Percentiles rank a stretch among this genome's conserved stretches.
Evolutionary conservation across 2,888 invertebrate genomes (phyloP).

Genomic region (Caenorhabditis zanzibari): DNA sequence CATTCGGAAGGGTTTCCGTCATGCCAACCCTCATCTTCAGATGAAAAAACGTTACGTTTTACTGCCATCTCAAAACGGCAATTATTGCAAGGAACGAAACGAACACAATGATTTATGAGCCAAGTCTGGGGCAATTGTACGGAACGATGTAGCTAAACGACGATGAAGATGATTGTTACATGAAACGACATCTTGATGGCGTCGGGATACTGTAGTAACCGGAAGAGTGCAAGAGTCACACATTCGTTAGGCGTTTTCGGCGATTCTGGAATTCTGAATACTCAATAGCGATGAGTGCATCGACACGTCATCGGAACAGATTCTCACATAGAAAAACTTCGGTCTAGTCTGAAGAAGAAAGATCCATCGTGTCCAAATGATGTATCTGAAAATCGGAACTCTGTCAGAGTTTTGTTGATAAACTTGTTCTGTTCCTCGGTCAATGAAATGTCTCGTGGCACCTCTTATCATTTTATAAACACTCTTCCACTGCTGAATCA

Average conservation of each 20-base stretch:
- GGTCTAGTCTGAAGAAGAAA: not conserved
- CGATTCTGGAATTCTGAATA: slow-evolving; percentile 19
- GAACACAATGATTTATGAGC: slow-evolving; percentile 44
- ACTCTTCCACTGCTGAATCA: not conserved
- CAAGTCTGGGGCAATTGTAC: slow-evolving; percentile 14
- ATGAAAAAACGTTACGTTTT: slow-evolving; percentile 33
- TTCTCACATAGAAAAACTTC: not conserved
- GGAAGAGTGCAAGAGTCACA: slow-evolving; percentile 9
- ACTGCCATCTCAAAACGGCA: slow-evolving; percentile 22
- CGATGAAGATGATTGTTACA: slow-evolving; percentile 30
- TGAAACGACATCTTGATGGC: slow-evolving; percentile 28
- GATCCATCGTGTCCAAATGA: too few relatives aligned
- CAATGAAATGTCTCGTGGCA: not conserved
- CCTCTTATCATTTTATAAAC: too few relatives aligned
- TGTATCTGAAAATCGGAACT: too few relatives aligned
- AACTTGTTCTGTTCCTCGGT: not conserved
- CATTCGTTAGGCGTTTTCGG: slow-evolving; percentile 32
- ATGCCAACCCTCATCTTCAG: not conserved
- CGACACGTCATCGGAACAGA: slow-evolving; percentile 10
- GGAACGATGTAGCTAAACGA: slow-evolving; percentile 3
- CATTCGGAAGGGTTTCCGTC: slow-evolving; percentile 23
- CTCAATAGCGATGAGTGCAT: not conserved
- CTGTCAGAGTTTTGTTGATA: not conserved
- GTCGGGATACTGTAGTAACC: slow-evolving; percentile 18
- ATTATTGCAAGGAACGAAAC: slow-evolving; percentile 29